Evolutionary conservation across 2,888 invertebrate genomes (phyloP), one percentile per base, ranked within the genome.

Genomic region (Pristionchus maxplancki): DNA sequence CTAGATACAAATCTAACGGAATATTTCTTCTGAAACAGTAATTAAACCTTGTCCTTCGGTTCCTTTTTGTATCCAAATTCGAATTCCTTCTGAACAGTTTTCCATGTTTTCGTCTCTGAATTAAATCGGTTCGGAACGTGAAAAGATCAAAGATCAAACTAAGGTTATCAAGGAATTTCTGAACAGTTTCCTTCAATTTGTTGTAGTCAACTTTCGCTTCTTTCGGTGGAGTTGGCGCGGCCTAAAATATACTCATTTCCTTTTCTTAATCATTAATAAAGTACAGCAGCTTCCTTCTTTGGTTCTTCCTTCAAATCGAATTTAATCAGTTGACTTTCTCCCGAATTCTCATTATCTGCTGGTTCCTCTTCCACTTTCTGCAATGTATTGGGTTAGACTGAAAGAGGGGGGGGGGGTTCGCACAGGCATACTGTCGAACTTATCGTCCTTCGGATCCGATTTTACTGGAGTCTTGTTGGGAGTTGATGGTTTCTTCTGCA

Each of bases 291-390:
- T 20, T 78, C 78, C 78, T 78, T 24, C 28, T 78, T 78, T 44
- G 78, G n/a, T 78, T 78, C 78, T 78, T 78, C 78, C 78, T 78
- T 78, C 78, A 78, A 28, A 78, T 78, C 78, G 48, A 78, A 78
- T 78, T 78, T 78, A 15, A 78, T 78, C 40, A 78, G 28, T 48
- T 78, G 78, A 78, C 78, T 78, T 28, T 78, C 78, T 48, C 78
- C 78, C 78, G 78, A 78, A 28, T 44, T 78, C 40, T 78, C 78
- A 78, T 78, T 78, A 9, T 74, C 74, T 28, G 28, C 78, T 78
- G n/a, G 44, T 78, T 78, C 78, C 15, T 78, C 78, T 40, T 78
- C 78, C 4, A 28, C 78, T 78, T 78, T 78, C 78, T 78, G 40
- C 15, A 74, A 78, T 20, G 13, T 44, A 78, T 44, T 17, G 20